Base-by-base conservation (phyloP, 2,113 vertebrate species). In the Microcebus tavaratra region DNA sequence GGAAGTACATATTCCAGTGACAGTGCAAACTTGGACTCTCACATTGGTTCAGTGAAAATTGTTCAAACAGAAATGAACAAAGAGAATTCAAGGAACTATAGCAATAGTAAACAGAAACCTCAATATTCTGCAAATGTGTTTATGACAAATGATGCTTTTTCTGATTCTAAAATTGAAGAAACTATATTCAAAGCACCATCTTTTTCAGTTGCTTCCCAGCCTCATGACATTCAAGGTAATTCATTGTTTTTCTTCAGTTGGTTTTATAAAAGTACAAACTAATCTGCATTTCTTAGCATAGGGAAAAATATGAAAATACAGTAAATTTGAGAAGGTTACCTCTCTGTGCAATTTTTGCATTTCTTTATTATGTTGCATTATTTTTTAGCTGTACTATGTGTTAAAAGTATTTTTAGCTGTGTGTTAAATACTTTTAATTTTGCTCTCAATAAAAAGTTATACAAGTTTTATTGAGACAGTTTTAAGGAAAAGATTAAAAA, bases 151-250 rank as follows among this genome's bases (percentile, higher is more conserved):
- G 91, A 97, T 96, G 94, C 91, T 55, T 98, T 98, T 96, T 88
- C 97, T 81, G 96, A 94, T 84, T 98, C 98, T 98, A 98, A 96
- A 97, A 98, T 75, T 97, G 98, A 97, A 98, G 96, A 97, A 96
- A 95, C 79, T 95, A 97, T 98, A 98, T 98, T 98, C 97, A 99
- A 98, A 98, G 98, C 98, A 91, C 98, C 99, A 94, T 98, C 98
- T 95, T 98, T 99, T 73, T 98, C 98, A 96, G 92, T 98, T 98
- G 97, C 97, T 97, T 99, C 98, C 90, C 98, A 98, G 91, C 98
- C 98, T 81, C 97, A 99, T 97, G 96, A 97, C 98, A 82, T 98
- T 97, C 98, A 99, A 99, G 99, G 99, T 99, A 98, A 98, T 98
- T 98, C 65, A 72, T 96, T 98, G 95, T 23, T 90, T 97, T 57